Conservation (phyloP, 1,140 invertebrate species). For the Cyclargus thomasi region DNA sequence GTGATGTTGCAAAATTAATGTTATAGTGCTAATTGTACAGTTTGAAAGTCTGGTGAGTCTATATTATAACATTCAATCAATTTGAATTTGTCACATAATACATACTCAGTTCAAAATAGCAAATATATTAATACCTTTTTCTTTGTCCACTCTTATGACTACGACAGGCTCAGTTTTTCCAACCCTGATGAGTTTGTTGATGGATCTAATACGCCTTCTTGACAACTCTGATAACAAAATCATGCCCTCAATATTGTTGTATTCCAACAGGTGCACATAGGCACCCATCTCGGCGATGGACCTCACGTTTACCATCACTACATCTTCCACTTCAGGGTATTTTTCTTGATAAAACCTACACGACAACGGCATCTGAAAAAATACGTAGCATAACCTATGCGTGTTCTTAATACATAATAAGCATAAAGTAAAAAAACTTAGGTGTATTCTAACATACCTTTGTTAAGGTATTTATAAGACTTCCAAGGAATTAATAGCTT, state of each 20-base stretch:
- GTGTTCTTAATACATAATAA: constrained; percentile 15
- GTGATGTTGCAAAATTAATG: too few species aligned
- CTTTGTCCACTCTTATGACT: constrained; percentile 99
- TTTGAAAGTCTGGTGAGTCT: too few species aligned
- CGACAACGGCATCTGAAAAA: constrained; percentile 89
- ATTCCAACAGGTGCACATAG: constrained; percentile 98
- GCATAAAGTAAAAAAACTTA: background rate
- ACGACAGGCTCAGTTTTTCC: constrained; percentile 99
- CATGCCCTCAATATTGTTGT: constrained; percentile 99
- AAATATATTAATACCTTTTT: constrained; percentile 86
- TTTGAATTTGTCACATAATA: too few species aligned
- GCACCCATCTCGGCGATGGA: constrained; percentile 99
- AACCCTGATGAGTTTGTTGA: constrained; percentile 99
- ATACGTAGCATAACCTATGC: constrained; percentile 33
- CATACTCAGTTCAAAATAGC: too few species aligned
- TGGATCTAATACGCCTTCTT: constrained; percentile 97
- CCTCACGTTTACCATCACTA: constrained; percentile 99
- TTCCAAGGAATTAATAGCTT: constrained; percentile 14
- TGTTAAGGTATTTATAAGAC: constrained; percentile 18
- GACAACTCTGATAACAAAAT: constrained; percentile 97
- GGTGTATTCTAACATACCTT: constrained; percentile 20
- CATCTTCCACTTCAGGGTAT: constrained; percentile 99
- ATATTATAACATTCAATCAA: too few species aligned
- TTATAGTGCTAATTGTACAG: too few species aligned
- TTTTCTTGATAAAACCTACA: constrained; percentile 99